phyloP scores from a whole-genome alignment of 2,113 vertebrate genomes.

The Orientallactaga bullata region DNA sequence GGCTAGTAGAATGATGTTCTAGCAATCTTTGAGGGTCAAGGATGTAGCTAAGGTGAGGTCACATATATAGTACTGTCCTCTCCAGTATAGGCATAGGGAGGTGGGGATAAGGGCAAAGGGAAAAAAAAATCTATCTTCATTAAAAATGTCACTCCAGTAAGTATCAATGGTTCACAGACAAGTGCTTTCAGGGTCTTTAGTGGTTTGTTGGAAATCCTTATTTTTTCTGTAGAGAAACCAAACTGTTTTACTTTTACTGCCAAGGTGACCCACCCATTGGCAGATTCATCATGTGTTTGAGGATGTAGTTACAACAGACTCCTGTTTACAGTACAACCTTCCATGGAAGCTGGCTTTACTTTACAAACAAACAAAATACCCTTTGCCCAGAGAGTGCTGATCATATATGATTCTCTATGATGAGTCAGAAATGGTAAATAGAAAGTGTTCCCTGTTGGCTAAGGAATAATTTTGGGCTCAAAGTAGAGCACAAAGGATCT shows the following conservation, averaged over 20 bases:
- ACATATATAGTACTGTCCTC: neutral
- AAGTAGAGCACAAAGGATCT: neutral
- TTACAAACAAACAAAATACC: constrained; percentile 58
- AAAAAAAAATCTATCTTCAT: neutral
- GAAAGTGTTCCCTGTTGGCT: constrained; percentile 37
- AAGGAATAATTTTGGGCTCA: constrained; percentile 32
- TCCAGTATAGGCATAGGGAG: neutral
- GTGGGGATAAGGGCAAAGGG: neutral
- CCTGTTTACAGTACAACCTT: constrained; percentile 63
- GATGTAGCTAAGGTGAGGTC: neutral
- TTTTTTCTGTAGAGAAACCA: constrained; percentile 53
- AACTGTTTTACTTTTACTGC: constrained; percentile 2
- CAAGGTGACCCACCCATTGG: constrained; percentile 62
- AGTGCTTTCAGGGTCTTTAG: constrained; percentile 44
- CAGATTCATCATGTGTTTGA: constrained; percentile 46
- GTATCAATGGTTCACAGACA: constrained; percentile 2
- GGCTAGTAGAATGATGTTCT: neutral
- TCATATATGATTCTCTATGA: constrained; percentile 62
- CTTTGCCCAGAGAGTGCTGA: neutral
- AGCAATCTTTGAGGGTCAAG: neutral
- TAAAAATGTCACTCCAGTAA: neutral
- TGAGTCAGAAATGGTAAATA: constrained; percentile 42
- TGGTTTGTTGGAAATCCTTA: constrained; percentile 57
- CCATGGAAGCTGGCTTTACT: constrained; percentile 58
- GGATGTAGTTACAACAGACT: constrained; percentile 44